Percentiles rank a stretch among this genome's conserved stretches.
These are phyloP conservation scores for Vollenhovia emeryi DNA, from an alignment of 1,140 invertebrate genomes.

Conservation along the genomic window DNA sequence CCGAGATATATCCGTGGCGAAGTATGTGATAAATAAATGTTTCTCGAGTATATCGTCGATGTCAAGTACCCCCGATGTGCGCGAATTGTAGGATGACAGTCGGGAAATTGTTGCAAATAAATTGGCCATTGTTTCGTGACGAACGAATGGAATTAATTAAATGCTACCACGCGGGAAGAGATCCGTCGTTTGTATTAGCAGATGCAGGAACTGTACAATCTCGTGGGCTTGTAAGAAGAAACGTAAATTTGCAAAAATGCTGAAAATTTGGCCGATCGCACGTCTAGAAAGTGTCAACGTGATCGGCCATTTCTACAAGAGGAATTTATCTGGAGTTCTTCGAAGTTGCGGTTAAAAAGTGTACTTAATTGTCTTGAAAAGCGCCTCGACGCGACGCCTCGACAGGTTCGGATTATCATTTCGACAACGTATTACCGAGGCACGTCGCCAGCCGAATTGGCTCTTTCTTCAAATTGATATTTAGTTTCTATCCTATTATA, in stretches of 20 bases:
- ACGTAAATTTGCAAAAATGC: background rate
- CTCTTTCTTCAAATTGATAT: too few relatives aligned
- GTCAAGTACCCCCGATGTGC: slow-evolving; percentile 1
- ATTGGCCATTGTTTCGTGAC: background rate
- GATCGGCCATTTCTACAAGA: background rate
- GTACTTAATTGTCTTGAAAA: background rate
- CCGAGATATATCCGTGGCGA: slow-evolving; percentile 12
- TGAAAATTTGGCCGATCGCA: background rate
- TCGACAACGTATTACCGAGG: background rate
- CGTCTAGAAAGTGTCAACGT: background rate
- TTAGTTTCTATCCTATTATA: background rate
- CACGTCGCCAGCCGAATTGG: too few relatives aligned
- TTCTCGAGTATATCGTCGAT: slow-evolving; percentile 6
- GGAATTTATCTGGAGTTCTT: background rate
- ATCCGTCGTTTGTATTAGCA: background rate
- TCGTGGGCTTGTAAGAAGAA: background rate
- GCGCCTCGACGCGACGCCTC: too few relatives aligned
- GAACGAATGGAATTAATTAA: background rate
- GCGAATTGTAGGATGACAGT: background rate
- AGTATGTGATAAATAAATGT: slow-evolving; percentile 45
- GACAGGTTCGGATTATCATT: background rate
- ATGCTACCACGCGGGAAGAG: background rate
- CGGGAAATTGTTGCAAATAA: background rate
- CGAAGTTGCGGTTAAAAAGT: background rate
- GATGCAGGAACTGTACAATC: background rate